phyloP scores from a whole-genome alignment of 2,113 vertebrate genomes.

The Aleadryas rufinucha region DNA sequence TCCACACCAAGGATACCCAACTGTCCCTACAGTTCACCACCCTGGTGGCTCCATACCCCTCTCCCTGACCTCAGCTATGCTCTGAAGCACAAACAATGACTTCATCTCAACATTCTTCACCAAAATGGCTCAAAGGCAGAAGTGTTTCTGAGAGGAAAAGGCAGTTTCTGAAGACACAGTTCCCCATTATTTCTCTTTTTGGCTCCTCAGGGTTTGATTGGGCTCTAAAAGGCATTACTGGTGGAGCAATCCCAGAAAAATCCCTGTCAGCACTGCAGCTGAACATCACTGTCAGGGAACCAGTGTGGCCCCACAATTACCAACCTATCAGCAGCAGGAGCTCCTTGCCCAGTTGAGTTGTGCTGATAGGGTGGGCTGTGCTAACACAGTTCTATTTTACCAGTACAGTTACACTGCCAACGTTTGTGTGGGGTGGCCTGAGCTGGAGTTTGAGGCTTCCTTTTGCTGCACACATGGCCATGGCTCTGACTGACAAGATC shows the following conservation, averaged over 20 bases:
- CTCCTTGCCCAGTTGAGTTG: neutral
- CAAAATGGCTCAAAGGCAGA: neutral
- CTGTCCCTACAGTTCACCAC: neutral
- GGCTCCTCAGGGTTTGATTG: neutral
- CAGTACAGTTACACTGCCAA: neutral
- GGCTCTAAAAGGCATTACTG: neutral
- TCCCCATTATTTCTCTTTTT: neutral
- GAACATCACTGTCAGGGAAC: neutral
- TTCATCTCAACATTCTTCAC: neutral
- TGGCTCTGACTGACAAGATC: neutral
- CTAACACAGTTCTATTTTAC: neutral
- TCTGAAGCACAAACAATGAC: neutral
- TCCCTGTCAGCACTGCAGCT: accelerated
- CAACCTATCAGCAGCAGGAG: neutral
- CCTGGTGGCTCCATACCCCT: neutral
- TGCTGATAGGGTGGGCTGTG: accelerated
- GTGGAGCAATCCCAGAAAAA: neutral
- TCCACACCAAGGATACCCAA: neutral
- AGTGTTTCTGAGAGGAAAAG: neutral
- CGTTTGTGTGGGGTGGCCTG: neutral
- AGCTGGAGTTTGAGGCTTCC: neutral
- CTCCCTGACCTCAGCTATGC: neutral
- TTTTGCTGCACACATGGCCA: neutral
- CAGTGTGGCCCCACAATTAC: neutral
- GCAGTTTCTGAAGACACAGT: neutral